Base-by-base conservation (phyloP, 2,113 vertebrate species). In the Nycticebus coucang region DNA sequence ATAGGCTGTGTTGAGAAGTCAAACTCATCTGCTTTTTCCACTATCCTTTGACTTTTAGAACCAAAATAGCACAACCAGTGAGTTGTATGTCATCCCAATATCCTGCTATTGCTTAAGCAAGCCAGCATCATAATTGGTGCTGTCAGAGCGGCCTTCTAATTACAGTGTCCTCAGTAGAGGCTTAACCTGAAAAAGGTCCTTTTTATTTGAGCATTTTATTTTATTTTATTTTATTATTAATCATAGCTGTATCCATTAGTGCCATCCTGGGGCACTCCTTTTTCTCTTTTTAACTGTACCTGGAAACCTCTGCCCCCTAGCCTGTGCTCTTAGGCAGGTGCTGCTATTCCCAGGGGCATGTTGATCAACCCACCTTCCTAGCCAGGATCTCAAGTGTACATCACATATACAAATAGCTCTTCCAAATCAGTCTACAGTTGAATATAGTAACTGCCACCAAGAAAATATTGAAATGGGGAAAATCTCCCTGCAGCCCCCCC, bases 401-500 rank as follows among this genome's bases (percentile, higher is more conserved):
- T 64, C 15, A 12, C 66, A 17, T 66, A 4, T 89, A 50, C 45
- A 87, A 71, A 64, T 37, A 80, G 9, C 22, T 79, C 68, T 26
- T 84, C 57, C 12, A 26, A 53, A 85, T 85, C 87, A 64, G 62
- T 22, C 3, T 53, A 5, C 30, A 55, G 1, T 41, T 57, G 4
- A 62, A 21, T 71, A 28, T 33, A 68, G 13, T 19, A 64, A 66
- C 12, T 10, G 9, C 28, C 14, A 53, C 24, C 24, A 35, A 59
- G 12, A 19, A 22, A 35, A 75, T 59, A 77, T 55, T 8, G 79
- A 9, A 91, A 85, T 77, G 13, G 88, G 59, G 30, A 28, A 28
- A 3, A 0, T 5, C 7, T 33, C 30, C 35, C 7, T 19, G 3
- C 7, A 41, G 10, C 2, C 35, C 13, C n/a, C n/a, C 13, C 35